A percentile compares a stretch with the other conserved stretches of the same genome.
phyloP scores from a whole-genome alignment of 1,140 invertebrate species.

The Antheraea mylitta region DNA sequence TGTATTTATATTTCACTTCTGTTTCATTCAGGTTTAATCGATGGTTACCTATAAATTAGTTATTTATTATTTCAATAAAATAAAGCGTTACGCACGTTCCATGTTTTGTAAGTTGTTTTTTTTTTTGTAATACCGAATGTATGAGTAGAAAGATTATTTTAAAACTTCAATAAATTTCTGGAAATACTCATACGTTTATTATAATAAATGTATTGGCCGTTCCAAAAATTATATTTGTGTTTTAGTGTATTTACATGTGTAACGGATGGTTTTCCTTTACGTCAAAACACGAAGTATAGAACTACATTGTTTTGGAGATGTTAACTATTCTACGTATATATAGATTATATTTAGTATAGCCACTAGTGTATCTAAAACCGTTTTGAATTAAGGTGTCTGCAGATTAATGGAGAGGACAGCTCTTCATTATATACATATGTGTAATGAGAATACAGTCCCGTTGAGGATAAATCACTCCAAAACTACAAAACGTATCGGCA shows the following conservation, averaged over 20 bases:
- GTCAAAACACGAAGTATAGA: background rate
- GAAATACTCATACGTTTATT: background rate
- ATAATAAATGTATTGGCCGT: background rate
- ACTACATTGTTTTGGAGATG: background rate
- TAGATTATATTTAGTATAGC: too few species aligned
- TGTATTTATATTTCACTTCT: background rate
- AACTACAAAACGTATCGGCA: too few species aligned
- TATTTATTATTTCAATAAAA: background rate
- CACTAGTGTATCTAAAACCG: too few species aligned
- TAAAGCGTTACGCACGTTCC: background rate
- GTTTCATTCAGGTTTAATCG: background rate
- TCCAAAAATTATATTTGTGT: background rate
- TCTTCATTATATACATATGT: too few species aligned
- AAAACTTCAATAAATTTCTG: background rate
- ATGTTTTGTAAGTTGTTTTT: background rate
- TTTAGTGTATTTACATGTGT: background rate
- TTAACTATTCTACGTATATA: too few species aligned
- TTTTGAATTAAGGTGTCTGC: too few species aligned
- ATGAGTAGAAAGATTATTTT: background rate
- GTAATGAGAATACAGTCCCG: too few species aligned
- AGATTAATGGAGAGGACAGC: too few species aligned
- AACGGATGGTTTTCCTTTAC: slow-evolving; percentile 1
- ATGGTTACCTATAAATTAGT: background rate
- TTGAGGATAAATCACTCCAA: too few species aligned
- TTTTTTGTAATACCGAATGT: background rate